These are phyloP conservation scores for Oxyruncus cristatus DNA, from an alignment of 2,113 vertebrate species.

Conservation along the genomic window DNA sequence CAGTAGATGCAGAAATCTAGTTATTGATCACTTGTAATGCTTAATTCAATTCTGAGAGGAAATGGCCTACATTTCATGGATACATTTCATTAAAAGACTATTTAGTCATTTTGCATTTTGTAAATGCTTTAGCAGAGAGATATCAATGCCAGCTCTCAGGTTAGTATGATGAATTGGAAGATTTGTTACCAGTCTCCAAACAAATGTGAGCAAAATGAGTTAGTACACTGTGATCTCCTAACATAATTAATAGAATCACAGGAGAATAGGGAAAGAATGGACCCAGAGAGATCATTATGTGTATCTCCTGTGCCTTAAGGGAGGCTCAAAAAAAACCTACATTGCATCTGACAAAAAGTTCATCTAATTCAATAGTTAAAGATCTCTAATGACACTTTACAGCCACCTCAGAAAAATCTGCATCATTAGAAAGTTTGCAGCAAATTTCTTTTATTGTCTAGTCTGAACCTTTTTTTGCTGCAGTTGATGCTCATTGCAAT, in stretches of 20 bases:
- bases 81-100: slow-evolving; percentile 54
- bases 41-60: slow-evolving; percentile 42
- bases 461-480: neutral
- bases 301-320: neutral
- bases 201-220: neutral
- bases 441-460: neutral
- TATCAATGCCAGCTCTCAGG: neutral
- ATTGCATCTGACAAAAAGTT: neutral
- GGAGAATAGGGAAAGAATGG: neutral
- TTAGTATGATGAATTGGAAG: neutral
- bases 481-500: neutral
- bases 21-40: slow-evolving; percentile 42
- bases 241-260: neutral
- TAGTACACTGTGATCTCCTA: neutral
- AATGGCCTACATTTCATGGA: slow-evolving; percentile 32
- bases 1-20: slow-evolving; percentile 14
- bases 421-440: neutral
- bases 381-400: neutral
- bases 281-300: neutral
- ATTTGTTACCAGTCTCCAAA: neutral
- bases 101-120: slow-evolving; percentile 42
- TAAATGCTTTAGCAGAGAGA: slow-evolving; percentile 24
- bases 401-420: neutral
- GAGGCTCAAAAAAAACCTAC: neutral
- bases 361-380: neutral